A percentile compares a stretch with the other conserved stretches of the same genome.
Conservation (phyloP, 2,797 vertebrate species). For the Oryzias sinensis region DNA sequence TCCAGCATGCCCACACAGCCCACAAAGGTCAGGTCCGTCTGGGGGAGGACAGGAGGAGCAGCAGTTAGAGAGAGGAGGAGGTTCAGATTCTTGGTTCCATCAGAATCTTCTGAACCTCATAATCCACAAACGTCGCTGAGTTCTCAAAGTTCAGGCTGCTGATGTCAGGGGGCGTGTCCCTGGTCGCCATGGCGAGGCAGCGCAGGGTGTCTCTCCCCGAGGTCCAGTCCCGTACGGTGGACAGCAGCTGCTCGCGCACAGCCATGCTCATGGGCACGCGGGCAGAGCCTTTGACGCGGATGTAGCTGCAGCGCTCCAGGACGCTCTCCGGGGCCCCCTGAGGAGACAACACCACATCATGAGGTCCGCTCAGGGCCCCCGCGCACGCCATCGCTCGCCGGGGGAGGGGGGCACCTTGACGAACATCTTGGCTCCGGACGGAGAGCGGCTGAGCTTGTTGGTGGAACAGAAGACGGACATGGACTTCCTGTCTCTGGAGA, state of each 20-base stretch:
- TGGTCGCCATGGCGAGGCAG: slow-evolving; percentile 81
- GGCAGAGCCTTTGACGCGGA: slow-evolving; percentile 60
- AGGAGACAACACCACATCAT: too few species aligned
- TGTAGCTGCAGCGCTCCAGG: slow-evolving; percentile 74
- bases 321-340: slow-evolving; percentile 82
- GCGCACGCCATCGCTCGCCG: neutral
- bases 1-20: slow-evolving; percentile 84
- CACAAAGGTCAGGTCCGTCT: slow-evolving; percentile 82
- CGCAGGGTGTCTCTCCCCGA: slow-evolving; percentile 78
- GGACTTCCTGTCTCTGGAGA: slow-evolving; percentile 83
- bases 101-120: slow-evolving; percentile 68
- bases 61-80: neutral
- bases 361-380: neutral
- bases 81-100: neutral
- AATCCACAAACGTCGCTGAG: slow-evolving; percentile 63
- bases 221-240: slow-evolving; percentile 75
- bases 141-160: slow-evolving; percentile 77
- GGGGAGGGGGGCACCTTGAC: slow-evolving; percentile 67
- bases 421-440: slow-evolving; percentile 79
- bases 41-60: neutral
- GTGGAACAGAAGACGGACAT: slow-evolving; percentile 82
- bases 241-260: slow-evolving; percentile 72
- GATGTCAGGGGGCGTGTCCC: slow-evolving; percentile 75
- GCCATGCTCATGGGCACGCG: slow-evolving; percentile 64
- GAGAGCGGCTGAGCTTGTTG: slow-evolving; percentile 71